Percentiles rank a stretch among this genome's conserved stretches.
Conservation (phyloP, 2,797 vertebrate genomes). For the Chanos chanos region DNA sequence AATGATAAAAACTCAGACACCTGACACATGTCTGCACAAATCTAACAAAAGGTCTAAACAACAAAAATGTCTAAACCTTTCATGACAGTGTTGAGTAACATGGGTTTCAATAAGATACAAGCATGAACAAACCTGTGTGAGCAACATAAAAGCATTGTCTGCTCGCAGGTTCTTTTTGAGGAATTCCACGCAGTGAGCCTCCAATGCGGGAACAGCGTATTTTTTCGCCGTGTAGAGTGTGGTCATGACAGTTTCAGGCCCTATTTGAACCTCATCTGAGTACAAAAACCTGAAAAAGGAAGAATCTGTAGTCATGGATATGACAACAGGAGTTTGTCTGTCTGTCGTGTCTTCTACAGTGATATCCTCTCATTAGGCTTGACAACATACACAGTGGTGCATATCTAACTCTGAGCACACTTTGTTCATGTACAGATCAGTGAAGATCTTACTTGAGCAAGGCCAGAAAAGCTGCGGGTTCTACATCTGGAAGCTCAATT, state of each 20-base stretch:
- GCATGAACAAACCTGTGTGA: slow-evolving; percentile 82
- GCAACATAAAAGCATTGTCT: slow-evolving; percentile 96
- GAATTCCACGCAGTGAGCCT: slow-evolving; percentile 97
- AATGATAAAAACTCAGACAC: no score
- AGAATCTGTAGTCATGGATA: no score
- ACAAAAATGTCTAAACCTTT: no score
- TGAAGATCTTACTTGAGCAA: slow-evolving; percentile 83
- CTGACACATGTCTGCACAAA: no score
- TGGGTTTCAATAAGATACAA: no score
- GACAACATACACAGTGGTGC: neutral
- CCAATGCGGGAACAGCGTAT: slow-evolving; percentile 92
- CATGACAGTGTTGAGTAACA: no score
- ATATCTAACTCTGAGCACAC: no score
- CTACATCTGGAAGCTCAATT: slow-evolving; percentile 95
- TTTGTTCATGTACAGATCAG: neutral
- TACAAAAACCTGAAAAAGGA: slow-evolving; percentile 84
- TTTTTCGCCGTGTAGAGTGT: slow-evolving; percentile 98
- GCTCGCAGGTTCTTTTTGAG: slow-evolving; percentile 96
- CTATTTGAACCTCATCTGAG: slow-evolving; percentile 96
- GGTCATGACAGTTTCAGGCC: slow-evolving; percentile 98
- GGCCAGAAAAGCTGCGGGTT: slow-evolving; percentile 91
- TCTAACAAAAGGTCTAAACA: no score
- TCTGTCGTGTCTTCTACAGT: no score
- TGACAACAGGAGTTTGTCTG: no score
- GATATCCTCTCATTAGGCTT: neutral